Evolutionary conservation across 2,797 vertebrate genomes (phyloP), one percentile per base, ranked within the genome.

Genomic region (Sebastes iracundus): DNA sequence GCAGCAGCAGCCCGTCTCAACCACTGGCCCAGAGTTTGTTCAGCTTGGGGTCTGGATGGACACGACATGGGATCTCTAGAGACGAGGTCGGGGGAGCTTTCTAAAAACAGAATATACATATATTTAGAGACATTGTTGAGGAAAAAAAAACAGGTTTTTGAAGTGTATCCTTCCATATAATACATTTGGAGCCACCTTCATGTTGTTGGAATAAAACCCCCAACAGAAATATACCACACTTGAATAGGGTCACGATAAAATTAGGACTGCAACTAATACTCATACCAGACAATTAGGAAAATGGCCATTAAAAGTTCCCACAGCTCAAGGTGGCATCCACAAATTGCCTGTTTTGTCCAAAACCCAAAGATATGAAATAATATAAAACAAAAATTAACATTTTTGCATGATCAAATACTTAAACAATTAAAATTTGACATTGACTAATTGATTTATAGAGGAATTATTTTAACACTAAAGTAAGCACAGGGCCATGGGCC

Each of bases 1-100:
- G 55, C 87, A 63, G 72, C 87, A 63, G 72, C 74, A 42, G 85
- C 82, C 64, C 67, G 55, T 79, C 79, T 87, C 66, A 88, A 85
- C 79, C 86, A 7, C 77, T 67, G 53, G 86, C 63, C 66, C 74
- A 13, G 23, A 85, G 63, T 81, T 76, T 79, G 79, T 79, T 75
- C 79, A 79, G 67, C 76, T 73, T 52, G 70, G 79, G 68, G 58
- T 90, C 81, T 20, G 71, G 81, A 81, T 49, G 46, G 46, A 49
- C 79, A 55, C 49, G 69, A 68, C 68, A 60, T 22, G 59, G 32
- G 63, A 16, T 35, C 77, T 52, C 28, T 33, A 27, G 60, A 65
- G 75, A 62, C 42, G 7, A 74, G 56, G 46, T 70, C 59, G 5
- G n/a, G 46, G 66, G 60, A 33, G 30, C 82, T 68, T 75, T 79